Conservation (phyloP, 2,797 vertebrate genomes). For the Corythornis leucogaster region DNA sequence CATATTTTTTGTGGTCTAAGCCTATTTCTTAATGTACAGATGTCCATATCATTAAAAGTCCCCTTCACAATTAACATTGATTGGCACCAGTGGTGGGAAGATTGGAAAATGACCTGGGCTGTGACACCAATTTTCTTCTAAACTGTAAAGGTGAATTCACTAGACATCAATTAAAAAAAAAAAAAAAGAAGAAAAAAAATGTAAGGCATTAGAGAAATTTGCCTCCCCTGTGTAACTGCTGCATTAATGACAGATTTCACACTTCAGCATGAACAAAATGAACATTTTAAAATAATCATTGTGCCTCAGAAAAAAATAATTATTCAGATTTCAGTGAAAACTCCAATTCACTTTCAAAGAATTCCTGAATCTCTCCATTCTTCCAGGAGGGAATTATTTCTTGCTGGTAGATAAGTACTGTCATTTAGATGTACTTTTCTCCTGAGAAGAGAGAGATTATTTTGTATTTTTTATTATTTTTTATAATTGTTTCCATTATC, state of each 20-base stretch:
- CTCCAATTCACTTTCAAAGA: neutral
- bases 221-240: neutral
- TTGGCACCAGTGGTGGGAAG: neutral
- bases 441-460: neutral
- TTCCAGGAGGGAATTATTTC: neutral
- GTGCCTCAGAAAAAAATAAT: neutral
- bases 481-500: neutral
- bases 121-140: neutral
- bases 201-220: neutral
- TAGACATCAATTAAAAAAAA: neutral
- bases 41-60: neutral
- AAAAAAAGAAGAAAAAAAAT: neutral
- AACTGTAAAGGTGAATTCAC: neutral
- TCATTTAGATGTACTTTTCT: neutral
- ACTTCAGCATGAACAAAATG: neutral
- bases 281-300: neutral
- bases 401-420: neutral
- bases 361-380: neutral
- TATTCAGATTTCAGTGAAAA: neutral
- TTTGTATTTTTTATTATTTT: neutral
- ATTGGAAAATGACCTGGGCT: neutral
- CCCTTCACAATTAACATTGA: neutral
- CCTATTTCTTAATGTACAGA: neutral
- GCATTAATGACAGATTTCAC: neutral
- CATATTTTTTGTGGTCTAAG: slow-evolving; percentile 39